These are phyloP conservation scores for Xestia c-nigrum DNA, from an alignment of 2,888 invertebrate genomes.

Conservation along the genomic window DNA sequence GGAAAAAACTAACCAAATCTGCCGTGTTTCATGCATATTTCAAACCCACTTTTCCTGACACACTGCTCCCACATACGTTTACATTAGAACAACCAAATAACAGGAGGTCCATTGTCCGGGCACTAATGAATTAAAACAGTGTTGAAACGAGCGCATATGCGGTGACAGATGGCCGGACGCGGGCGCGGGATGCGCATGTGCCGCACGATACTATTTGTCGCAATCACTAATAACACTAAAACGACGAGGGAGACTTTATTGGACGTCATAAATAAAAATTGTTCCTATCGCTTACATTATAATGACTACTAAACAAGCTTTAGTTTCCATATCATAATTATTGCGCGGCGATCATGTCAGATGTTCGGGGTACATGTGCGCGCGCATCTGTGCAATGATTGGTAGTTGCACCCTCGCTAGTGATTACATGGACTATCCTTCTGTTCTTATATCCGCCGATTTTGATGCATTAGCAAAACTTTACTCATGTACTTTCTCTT, in stretches of 20 bases:
- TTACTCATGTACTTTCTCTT: constrained; percentile 74
- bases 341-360: constrained; percentile 63
- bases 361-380: constrained; percentile 77
- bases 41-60: constrained; percentile 15
- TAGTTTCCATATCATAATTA: constrained; percentile 66
- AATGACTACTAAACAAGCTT: constrained; percentile 59
- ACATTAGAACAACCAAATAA: constrained; percentile 79
- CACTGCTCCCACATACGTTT: constrained; percentile 12
- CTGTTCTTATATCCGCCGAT: constrained; percentile 66
- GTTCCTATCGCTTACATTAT: constrained; percentile 52
- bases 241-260: constrained; percentile 72
- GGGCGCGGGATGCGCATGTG: constrained; percentile 83
- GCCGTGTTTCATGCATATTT: neutral
- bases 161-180: constrained; percentile 89
- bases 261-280: constrained; percentile 68
- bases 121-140: constrained; percentile 89
- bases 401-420: constrained; percentile 74
- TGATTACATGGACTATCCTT: constrained; percentile 75
- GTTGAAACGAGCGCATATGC: constrained; percentile 87
- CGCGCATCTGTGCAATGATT: constrained; percentile 85
- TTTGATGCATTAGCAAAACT: constrained; percentile 34
- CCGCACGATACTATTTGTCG: constrained; percentile 84
- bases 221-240: constrained; percentile 82
- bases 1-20: constrained; percentile 36
- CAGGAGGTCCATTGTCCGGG: constrained; percentile 80